Evolutionary conservation across 53 echinoderm and acorn worm genomes (phyloP).

Genomic region (Temnopleurus reevesii): DNA sequence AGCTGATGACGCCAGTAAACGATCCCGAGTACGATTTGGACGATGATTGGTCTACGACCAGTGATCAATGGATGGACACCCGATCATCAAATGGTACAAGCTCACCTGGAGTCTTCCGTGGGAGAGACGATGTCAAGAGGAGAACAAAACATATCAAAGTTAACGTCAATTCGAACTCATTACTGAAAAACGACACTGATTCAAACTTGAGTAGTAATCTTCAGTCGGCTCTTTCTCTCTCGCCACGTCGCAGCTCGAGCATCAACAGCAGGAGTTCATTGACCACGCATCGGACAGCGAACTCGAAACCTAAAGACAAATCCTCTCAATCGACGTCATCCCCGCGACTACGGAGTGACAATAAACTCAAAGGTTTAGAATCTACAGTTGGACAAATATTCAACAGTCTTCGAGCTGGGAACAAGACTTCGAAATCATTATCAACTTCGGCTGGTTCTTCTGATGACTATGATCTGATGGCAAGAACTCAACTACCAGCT

Average conservation of each 20-base stretch:
- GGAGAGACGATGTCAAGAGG: not conserved
- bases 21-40: conserved; percentile 20
- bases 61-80: conserved; percentile 20
- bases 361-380: not conserved
- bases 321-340: not conserved
- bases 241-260: conserved; percentile 31
- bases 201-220: not conserved
- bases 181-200: not conserved
- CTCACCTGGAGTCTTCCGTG: not conserved
- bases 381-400: conserved; percentile 47
- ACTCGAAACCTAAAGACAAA: not conserved
- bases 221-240: conserved; percentile 32
- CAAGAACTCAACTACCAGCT: not conserved
- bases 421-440: not conserved
- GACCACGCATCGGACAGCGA: not conserved
- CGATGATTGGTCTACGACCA: conserved; percentile 19
- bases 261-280: not conserved
- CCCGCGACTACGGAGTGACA: not conserved
- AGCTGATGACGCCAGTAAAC: conserved; percentile 5
- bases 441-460: not conserved
- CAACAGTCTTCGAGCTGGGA: not conserved
- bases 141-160: not conserved
- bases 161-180: not conserved
- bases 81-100: not conserved
- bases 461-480: not conserved